These are phyloP conservation scores for Clavelina lepadiformis DNA, from an alignment of 23 tunicate species.

Conservation along the genomic window DNA sequence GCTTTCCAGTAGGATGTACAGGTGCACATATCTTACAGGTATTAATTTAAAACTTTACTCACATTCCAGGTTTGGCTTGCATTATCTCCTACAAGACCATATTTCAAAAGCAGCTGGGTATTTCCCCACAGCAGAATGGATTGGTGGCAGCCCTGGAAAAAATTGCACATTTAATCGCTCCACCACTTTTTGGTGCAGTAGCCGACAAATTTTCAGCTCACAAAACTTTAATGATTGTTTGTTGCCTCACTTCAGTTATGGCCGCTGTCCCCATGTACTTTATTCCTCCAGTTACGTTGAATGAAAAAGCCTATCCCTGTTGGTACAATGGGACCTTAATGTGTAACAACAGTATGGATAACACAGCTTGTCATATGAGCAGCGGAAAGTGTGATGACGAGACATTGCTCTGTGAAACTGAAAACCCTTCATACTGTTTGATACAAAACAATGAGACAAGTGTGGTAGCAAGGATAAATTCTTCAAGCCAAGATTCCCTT, in stretches of 20 bases:
- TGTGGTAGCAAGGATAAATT: too few species aligned
- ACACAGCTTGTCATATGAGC: too few species aligned
- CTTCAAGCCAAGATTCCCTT: too few species aligned
- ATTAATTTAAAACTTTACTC: neutral
- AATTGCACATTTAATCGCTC: constrained; percentile 31
- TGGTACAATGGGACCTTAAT: too few species aligned
- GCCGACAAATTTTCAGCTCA: constrained; percentile 43
- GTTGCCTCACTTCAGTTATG: constrained; percentile 37
- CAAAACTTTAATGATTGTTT: constrained; percentile 35
- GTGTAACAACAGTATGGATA: too few species aligned
- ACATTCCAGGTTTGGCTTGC: constrained; percentile 50
- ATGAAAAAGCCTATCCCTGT: too few species aligned
- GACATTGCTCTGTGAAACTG: too few species aligned
- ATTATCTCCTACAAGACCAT: constrained; percentile 80
- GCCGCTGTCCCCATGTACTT: constrained; percentile 69
- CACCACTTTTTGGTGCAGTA: constrained; percentile 40
- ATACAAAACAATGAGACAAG: too few species aligned
- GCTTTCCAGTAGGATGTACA: too few species aligned
- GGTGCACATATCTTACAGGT: too few species aligned
- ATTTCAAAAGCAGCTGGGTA: constrained; percentile 68
- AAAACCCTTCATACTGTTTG: too few species aligned
- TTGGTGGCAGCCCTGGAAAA: constrained; percentile 60
- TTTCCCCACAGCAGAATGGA: constrained; percentile 76
- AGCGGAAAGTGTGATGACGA: too few species aligned
- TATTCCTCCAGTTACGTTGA: constrained; percentile 27